Conservation (phyloP, 1,140 invertebrate genomes). For the Drosophila nikananu region DNA sequence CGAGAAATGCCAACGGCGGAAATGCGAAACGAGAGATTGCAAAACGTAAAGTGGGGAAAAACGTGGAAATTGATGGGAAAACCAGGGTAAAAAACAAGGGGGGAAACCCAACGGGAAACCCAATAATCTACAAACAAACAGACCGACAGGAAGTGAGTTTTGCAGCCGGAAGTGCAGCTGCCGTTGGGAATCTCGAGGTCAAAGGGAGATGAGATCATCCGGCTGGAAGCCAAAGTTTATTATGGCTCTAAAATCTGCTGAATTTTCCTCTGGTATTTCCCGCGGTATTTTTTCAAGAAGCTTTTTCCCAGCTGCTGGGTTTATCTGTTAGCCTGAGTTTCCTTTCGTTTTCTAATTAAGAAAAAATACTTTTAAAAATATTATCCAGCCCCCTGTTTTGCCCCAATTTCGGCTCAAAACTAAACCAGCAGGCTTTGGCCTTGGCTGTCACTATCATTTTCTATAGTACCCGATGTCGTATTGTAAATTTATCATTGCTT, state of each 20-base stretch:
- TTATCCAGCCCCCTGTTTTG: not conserved
- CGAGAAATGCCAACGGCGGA: slow-evolving; percentile 32
- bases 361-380: no score
- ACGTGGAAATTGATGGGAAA: slow-evolving; percentile 17
- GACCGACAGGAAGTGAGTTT: slow-evolving; percentile 35
- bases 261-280: not conserved
- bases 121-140: slow-evolving; percentile 9
- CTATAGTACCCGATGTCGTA: not conserved
- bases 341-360: no score
- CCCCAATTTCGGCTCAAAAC: not conserved
- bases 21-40: slow-evolving; percentile 41
- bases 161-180: slow-evolving; percentile 13
- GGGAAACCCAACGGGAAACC: slow-evolving; percentile 24
- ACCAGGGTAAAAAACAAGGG: no score
- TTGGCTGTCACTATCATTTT: not conserved
- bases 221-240: not conserved
- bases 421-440: not conserved
- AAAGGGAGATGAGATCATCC: not conserved
- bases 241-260: not conserved
- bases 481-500: not conserved
- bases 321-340: not conserved
- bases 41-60: not conserved
- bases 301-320: not conserved
- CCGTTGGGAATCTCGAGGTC: not conserved
- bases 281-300: not conserved